Conservation (phyloP, 2,113 vertebrate species). For the Verasper variegatus region DNA sequence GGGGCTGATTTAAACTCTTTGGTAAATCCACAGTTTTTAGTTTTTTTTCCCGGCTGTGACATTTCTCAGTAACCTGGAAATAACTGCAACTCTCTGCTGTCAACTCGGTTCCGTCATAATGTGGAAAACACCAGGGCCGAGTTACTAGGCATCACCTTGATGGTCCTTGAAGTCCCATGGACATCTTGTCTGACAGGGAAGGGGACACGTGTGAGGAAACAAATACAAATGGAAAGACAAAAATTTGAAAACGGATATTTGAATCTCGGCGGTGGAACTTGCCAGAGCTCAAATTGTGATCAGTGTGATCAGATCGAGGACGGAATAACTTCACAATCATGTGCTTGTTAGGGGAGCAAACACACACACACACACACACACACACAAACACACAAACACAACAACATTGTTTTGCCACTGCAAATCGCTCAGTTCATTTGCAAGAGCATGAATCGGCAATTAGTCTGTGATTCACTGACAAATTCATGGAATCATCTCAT, state of each 20-base stretch:
- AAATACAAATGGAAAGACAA: not conserved
- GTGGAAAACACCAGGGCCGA: slow-evolving; percentile 21
- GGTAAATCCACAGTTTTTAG: slow-evolving; percentile 40
- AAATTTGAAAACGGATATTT: not conserved
- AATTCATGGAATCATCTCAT: slow-evolving; percentile 36
- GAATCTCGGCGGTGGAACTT: not conserved
- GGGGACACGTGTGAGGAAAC: not conserved
- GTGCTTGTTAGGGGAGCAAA: slow-evolving; percentile 34
- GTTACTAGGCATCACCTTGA: slow-evolving; percentile 58
- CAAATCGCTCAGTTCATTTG: slow-evolving; percentile 48
- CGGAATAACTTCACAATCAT: slow-evolving; percentile 26
- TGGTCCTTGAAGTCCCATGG: slow-evolving; percentile 60
- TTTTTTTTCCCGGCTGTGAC: slow-evolving; percentile 30
- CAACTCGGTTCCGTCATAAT: slow-evolving; percentile 23
- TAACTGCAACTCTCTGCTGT: slow-evolving; percentile 62
- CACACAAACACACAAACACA: too few relatives aligned
- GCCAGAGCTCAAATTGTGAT: not conserved
- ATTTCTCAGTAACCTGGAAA: slow-evolving; percentile 58
- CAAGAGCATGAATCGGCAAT: slow-evolving; percentile 38
- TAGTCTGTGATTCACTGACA: slow-evolving; percentile 40
- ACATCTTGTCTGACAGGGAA: slow-evolving; percentile 46
- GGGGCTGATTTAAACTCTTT: slow-evolving; percentile 54
- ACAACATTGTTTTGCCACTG: slow-evolving; percentile 30
- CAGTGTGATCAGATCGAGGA: slow-evolving; percentile 4
- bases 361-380: not conserved